Percentiles rank a stretch among this genome's conserved stretches.
Evolutionary conservation across 2,888 invertebrate genomes (phyloP).

Genomic region (Dryobota labecula): DNA sequence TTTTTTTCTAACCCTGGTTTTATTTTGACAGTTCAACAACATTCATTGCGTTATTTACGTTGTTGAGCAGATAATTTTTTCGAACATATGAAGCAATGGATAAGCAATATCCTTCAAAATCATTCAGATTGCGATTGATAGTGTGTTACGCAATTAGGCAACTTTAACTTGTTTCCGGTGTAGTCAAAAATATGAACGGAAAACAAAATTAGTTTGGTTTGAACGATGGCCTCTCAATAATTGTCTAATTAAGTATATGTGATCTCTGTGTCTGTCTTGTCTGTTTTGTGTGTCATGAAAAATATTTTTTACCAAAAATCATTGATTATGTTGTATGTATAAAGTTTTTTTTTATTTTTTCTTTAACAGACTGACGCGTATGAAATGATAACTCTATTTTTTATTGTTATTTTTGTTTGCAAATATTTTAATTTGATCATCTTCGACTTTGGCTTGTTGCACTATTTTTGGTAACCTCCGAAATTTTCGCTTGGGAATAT

Average conservation of each 20-base stretch:
- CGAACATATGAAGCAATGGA: too few relatives aligned
- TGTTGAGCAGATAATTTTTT: too few relatives aligned
- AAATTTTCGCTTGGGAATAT: not conserved
- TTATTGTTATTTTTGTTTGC: slow-evolving; percentile 58
- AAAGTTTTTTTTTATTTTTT: slow-evolving; percentile 44
- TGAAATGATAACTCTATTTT: slow-evolving; percentile 57
- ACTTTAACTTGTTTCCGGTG: slow-evolving; percentile 30
- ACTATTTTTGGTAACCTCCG: slow-evolving; percentile 45
- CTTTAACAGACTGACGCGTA: slow-evolving; percentile 65
- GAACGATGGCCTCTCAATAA: slow-evolving; percentile 55
- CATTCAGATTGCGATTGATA: too few relatives aligned
- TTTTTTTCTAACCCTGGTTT: too few relatives aligned
- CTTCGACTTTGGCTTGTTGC: slow-evolving; percentile 50
- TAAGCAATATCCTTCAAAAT: too few relatives aligned
- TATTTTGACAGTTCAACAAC: too few relatives aligned
- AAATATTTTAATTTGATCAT: slow-evolving; percentile 41
- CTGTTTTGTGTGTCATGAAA: slow-evolving; percentile 62
- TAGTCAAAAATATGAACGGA: slow-evolving; percentile 22
- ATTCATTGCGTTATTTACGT: too few relatives aligned
- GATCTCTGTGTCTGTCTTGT: slow-evolving; percentile 64
- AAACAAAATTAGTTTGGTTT: slow-evolving; percentile 32
- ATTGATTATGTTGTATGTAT: slow-evolving; percentile 60
- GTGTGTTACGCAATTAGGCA: too few relatives aligned
- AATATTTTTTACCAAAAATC: slow-evolving; percentile 60
- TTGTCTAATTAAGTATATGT: slow-evolving; percentile 59